Evolutionary conservation across 2,888 invertebrate species (phyloP).

Genomic region (Cataglyphis livida): DNA sequence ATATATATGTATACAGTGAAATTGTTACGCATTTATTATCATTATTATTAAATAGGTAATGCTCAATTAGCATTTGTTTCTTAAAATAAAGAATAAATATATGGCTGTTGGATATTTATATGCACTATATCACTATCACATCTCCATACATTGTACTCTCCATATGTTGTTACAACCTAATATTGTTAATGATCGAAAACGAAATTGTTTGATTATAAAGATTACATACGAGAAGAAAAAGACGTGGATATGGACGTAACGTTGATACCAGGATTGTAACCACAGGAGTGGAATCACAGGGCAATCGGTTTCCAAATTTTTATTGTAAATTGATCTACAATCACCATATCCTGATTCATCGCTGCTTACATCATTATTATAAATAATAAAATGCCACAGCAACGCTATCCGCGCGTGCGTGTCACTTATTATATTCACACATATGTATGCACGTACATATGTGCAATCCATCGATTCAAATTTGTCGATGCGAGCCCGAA

Average conservation of each 20-base stretch:
- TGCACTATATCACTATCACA: conserved; percentile 74
- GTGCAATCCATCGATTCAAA: conserved; percentile 13
- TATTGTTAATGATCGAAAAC: background rate
- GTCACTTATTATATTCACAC: conserved; percentile 61
- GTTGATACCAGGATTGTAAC: conserved; percentile 3
- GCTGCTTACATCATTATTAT: conserved; percentile 79
- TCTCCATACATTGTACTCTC: conserved; percentile 23
- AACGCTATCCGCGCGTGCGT: conserved; percentile 49
- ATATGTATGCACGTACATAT: conserved; percentile 51
- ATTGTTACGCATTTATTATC: conserved; percentile 86
- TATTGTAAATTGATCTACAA: conserved; percentile 84
- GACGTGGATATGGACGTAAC: conserved; percentile 1
- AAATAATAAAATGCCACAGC: conserved; percentile 81
- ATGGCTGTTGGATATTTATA: conserved; percentile 86
- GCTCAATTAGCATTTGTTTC: conserved; percentile 86
- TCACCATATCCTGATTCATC: conserved; percentile 79
- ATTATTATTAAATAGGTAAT: conserved; percentile 86
- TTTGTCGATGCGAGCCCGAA: conserved; percentile 6
- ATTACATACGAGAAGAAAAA: background rate
- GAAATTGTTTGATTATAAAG: background rate
- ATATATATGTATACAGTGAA: conserved; percentile 65
- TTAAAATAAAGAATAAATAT: conserved; percentile 86
- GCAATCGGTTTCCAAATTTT: conserved; percentile 71
- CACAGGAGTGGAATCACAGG: background rate
- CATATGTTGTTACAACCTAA: conserved; percentile 2